Evolutionary conservation across 2,888 invertebrate species (phyloP).

Genomic region (Tholera decimalis): DNA sequence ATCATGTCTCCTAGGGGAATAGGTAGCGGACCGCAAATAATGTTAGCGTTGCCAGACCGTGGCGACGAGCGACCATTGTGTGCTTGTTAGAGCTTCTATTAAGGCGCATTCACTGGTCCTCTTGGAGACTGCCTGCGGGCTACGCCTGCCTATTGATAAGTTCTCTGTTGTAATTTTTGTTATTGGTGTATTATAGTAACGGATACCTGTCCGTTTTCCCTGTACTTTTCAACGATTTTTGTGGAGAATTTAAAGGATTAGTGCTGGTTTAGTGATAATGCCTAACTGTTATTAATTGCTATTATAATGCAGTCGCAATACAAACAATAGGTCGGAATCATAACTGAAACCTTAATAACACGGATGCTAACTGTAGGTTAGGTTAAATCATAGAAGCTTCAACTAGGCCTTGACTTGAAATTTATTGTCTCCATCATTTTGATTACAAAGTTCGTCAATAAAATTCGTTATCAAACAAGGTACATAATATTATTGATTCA

Average conservation of each 20-base stretch:
- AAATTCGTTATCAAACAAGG: constrained; percentile 26
- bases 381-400: not conserved
- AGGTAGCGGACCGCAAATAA: constrained; percentile 86
- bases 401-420: constrained; percentile 25
- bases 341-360: constrained; percentile 6
- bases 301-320: constrained; percentile 2
- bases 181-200: not conserved
- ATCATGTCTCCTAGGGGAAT: constrained; percentile 80
- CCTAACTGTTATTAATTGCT: constrained; percentile 4
- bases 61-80: constrained; percentile 75
- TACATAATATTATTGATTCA: constrained; percentile 39
- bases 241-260: not conserved
- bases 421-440: constrained; percentile 6
- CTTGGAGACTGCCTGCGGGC: constrained; percentile 48
- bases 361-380: constrained; percentile 2
- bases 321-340: constrained; percentile 8
- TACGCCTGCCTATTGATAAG: constrained; percentile 50
- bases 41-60: constrained; percentile 85
- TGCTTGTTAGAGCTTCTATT: constrained; percentile 70
- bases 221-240: not conserved
- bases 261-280: not conserved
- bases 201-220: not conserved
- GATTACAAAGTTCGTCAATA: constrained; percentile 3
- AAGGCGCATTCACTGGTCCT: constrained; percentile 64
- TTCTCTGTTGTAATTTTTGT: constrained; percentile 3